These are phyloP conservation scores for Tinamus major DNA, from an alignment of 2,797 vertebrate genomes.

Conservation along the genomic window DNA sequence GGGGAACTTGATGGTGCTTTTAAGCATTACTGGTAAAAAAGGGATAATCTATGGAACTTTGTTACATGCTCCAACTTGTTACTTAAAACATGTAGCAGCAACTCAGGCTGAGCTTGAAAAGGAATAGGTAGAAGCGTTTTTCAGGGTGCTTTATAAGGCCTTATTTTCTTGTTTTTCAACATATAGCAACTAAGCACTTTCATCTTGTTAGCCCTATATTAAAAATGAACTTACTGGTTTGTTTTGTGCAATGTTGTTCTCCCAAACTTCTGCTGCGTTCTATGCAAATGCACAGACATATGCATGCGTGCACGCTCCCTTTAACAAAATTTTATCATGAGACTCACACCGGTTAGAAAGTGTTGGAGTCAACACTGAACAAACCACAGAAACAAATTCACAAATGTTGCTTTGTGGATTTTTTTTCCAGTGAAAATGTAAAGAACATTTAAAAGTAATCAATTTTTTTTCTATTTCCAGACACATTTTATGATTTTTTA, in stretches of 20 bases:
- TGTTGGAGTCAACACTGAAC: neutral
- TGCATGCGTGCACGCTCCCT: fast-evolving
- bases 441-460: neutral
- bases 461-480: neutral
- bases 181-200: neutral
- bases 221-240: neutral
- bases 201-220: neutral
- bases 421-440: neutral
- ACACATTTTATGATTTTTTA: neutral
- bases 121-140: neutral
- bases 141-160: neutral
- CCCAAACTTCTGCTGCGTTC: neutral
- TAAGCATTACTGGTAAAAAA: neutral
- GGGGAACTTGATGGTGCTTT: neutral
- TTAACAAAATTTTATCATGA: neutral
- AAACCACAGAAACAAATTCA: neutral
- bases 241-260: neutral
- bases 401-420: neutral
- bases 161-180: neutral
- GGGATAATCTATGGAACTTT: neutral
- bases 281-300: fast-evolving
- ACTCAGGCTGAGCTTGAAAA: neutral
- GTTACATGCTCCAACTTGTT: neutral
- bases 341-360: neutral
- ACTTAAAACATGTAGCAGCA: neutral